A percentile compares a stretch with the other conserved stretches of the same genome.
Evolutionary conservation across 2,888 invertebrate genomes (phyloP).

Genomic region (Tubiluchus corallicola): DNA sequence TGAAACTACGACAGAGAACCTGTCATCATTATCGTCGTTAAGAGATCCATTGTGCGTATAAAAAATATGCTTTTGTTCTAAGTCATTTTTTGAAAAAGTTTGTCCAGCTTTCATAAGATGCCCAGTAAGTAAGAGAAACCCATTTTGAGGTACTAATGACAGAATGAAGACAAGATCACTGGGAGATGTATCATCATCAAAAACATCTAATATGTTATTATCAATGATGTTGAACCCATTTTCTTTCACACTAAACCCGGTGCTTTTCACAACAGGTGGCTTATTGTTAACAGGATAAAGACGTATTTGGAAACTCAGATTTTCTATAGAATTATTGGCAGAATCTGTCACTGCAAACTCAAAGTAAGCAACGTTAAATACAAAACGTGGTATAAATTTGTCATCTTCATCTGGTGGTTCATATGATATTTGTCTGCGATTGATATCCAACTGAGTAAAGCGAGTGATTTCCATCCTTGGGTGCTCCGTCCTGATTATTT

Average conservation of each 20-base stretch:
- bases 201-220: constrained; percentile 20
- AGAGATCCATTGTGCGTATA: constrained; percentile 23
- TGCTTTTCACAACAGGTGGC: constrained; percentile 24
- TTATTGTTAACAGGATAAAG: constrained; percentile 26
- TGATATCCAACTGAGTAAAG: constrained; percentile 27
- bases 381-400: constrained; percentile 23
- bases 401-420: constrained; percentile 24
- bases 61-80: constrained; percentile 19
- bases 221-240: constrained; percentile 21
- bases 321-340: constrained; percentile 22
- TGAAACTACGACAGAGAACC: constrained; percentile 23
- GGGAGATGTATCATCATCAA: constrained; percentile 24
- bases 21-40: constrained; percentile 21
- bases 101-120: constrained; percentile 18
- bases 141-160: constrained; percentile 20
- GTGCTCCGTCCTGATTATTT: constrained; percentile 21
- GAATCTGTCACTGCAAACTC: constrained; percentile 24
- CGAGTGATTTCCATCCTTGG: constrained; percentile 16
- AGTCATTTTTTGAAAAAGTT: constrained; percentile 21
- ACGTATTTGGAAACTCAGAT: constrained; percentile 23
- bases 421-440: constrained; percentile 27
- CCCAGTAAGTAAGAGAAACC: constrained; percentile 19
- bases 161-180: constrained; percentile 19
- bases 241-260: constrained; percentile 21
- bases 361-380: constrained; percentile 26